Percentiles rank a stretch among this genome's conserved stretches.
Conservation (phyloP, 2,113 vertebrate species). For the Melanostigma gelatinosum region DNA sequence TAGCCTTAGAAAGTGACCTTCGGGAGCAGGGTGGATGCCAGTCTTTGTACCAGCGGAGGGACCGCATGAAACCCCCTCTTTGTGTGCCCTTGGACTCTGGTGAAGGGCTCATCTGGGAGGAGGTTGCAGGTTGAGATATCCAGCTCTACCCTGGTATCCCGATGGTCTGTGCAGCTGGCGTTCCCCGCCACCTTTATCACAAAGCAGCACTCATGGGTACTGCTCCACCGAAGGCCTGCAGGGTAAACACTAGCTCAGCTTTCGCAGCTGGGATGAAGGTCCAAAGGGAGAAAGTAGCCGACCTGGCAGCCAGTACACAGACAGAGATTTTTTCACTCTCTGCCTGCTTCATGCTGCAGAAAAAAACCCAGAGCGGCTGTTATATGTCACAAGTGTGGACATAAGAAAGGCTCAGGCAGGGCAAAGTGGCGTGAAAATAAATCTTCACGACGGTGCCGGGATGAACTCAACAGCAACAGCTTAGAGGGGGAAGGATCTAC, state of each 20-base stretch:
- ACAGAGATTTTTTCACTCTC: background rate
- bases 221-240: background rate
- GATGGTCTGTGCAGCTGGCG: no score
- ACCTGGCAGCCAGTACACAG: background rate
- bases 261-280: background rate
- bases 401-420: background rate
- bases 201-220: no score
- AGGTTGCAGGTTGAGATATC: no score
- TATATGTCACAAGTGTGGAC: background rate
- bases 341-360: no score
- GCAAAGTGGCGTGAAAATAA: background rate
- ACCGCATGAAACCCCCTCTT: no score
- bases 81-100: no score
- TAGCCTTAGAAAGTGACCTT: no score
- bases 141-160: no score
- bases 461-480: background rate
- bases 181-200: background rate
- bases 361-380: background rate
- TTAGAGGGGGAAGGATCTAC: background rate
- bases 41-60: no score
- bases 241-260: background rate
- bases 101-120: no score
- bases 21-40: no score
- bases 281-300: background rate
- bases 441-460: no score